Evolutionary conservation across 2,888 invertebrate species (phyloP), one percentile per base, ranked within the genome.

Genomic region (Ophion ventricosus): DNA sequence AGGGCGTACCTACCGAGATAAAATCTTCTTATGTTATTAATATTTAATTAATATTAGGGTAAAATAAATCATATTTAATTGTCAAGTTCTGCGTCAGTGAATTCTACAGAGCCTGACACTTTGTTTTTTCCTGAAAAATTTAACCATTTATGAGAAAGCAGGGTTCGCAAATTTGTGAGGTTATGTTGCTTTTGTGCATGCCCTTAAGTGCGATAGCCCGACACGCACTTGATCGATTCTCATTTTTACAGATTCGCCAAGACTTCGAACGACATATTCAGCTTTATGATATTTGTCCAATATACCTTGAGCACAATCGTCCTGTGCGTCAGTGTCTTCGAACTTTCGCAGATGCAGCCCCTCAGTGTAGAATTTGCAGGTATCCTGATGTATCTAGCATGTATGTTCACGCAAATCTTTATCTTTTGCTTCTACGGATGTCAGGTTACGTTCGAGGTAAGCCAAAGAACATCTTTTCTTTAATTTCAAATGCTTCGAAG

Each of bases 401-500:
- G 81, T 43, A 88, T 89, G 87, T 26, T 88, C 26, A 85, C 85
- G 49, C 91, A 92, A 73, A 83, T 87, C 64, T 84, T 85, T 35
- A 20, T 84, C 5, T 84, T 78, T 56, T 84, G 84, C 35, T 73
- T 80, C 56, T 80, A 80, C 57, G 84, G 80, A 43, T 54, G 69
- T 20, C 49, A 74, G 78, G 77, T 80, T 1, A 77, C 77, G 10
- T 40, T 49, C 14, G 77, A 85, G 63, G 85, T 83, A 54, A 70
- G 61, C 26, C 11, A 59, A 2, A 49, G 26, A 61, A 20, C 29
- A 35, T 8, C 17, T 25, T 29, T 23, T 43, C 1, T 14, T 1
- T 17, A 35, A 35, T 35, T 64, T 29, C 0, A 43, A 14, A 64
- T 64, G 0, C 25, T 17, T 1, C n/a, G n/a, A 35, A 35, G 35